phyloP scores from a whole-genome alignment of 2,888 invertebrate genomes.

The Apodemia zela region DNA sequence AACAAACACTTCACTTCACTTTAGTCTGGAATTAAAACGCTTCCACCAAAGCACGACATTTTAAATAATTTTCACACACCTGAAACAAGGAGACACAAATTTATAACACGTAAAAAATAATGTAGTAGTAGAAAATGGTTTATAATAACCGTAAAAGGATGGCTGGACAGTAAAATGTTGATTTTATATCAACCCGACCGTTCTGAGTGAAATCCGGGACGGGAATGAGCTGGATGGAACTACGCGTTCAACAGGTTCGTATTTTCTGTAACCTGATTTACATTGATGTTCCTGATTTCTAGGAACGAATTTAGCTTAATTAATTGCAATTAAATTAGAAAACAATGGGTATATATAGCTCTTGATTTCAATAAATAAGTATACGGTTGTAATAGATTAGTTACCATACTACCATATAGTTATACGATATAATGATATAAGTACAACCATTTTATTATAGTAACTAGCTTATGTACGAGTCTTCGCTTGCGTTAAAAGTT shows the following conservation, averaged over 20 bases:
- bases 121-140: constrained; percentile 7
- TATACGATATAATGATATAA: no score
- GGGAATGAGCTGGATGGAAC: constrained; percentile 32
- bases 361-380: not conserved
- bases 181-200: constrained; percentile 26
- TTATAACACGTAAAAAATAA: constrained; percentile 17
- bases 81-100: constrained; percentile 35
- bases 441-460: no score
- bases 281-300: constrained; percentile 1
- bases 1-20: constrained; percentile 38
- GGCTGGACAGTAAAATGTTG: constrained; percentile 11
- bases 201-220: constrained; percentile 32
- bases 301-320: not conserved
- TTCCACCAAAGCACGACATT: constrained; percentile 64
- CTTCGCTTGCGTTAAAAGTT: no score
- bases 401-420: not conserved
- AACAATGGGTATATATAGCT: not conserved
- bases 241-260: constrained; percentile 36
- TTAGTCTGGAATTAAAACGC: constrained; percentile 65
- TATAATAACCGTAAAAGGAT: constrained; percentile 13
- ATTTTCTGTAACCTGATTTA: constrained; percentile 23
- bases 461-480: no score
- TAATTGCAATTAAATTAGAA: not conserved
- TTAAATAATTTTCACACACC: constrained; percentile 34
- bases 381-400: not conserved